These are phyloP conservation scores for Acanthococcus lagerstroemiae DNA, from an alignment of 2,888 invertebrate species.

Conservation along the genomic window DNA sequence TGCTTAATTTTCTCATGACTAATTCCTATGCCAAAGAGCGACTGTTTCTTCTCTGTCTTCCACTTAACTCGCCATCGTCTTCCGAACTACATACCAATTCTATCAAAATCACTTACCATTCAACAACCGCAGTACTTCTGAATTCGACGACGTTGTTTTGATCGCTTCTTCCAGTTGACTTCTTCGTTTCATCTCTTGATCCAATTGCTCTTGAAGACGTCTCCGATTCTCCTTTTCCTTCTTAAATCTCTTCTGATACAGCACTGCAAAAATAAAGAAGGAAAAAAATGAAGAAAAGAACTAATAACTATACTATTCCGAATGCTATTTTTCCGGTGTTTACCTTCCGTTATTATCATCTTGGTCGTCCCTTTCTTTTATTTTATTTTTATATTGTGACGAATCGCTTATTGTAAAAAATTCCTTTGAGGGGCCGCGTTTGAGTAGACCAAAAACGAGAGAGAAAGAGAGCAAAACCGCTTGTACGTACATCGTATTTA, in stretches of 20 bases:
- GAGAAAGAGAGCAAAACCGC: background rate
- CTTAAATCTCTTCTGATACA: slow-evolving; percentile 82
- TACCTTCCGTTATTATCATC: slow-evolving; percentile 2
- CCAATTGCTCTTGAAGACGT: slow-evolving; percentile 75
- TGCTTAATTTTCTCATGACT: no score
- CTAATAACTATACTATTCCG: no score
- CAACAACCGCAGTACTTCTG: slow-evolving; percentile 67
- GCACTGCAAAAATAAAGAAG: no score
- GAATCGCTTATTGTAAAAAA: slow-evolving; percentile 20
- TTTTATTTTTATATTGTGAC: slow-evolving; percentile 4
- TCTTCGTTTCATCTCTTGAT: slow-evolving; percentile 67
- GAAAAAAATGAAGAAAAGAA: no score
- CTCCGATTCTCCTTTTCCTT: slow-evolving; percentile 74
- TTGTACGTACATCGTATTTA: background rate
- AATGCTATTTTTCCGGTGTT: background rate
- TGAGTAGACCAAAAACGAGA: background rate
- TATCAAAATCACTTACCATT: slow-evolving; percentile 62
- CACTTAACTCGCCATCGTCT: no score
- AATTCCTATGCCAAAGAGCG: background rate
- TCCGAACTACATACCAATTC: no score
- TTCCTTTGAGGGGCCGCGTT: slow-evolving; percentile 5
- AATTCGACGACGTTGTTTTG: slow-evolving; percentile 61
- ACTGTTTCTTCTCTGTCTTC: no score
- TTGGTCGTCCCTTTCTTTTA: slow-evolving; percentile 7
- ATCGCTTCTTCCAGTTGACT: slow-evolving; percentile 70